A percentile compares a stretch with the other conserved stretches of the same genome.
These are phyloP conservation scores for Isurus oxyrinchus DNA, from an alignment of 2,113 vertebrate species.

Conservation along the genomic window DNA sequence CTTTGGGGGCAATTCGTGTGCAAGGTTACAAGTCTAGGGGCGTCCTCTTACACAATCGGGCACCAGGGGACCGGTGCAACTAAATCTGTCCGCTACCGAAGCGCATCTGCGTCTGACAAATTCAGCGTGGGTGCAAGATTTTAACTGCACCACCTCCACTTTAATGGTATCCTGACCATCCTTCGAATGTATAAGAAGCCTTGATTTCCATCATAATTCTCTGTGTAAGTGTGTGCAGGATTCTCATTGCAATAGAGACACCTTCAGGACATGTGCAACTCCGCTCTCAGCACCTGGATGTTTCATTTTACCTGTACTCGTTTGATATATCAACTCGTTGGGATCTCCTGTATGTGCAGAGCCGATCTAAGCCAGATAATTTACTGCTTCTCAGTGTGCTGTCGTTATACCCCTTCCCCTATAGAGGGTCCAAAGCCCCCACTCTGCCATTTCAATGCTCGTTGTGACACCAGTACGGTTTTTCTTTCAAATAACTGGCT, in stretches of 20 bases:
- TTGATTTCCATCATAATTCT: neutral
- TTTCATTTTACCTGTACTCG: neutral
- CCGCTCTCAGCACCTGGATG: neutral
- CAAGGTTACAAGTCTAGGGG: neutral
- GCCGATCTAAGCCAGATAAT: neutral
- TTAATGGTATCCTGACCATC: neutral
- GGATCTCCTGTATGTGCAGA: neutral
- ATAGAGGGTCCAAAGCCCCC: neutral
- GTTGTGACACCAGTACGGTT: neutral
- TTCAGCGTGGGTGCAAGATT: neutral
- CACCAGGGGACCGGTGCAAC: neutral
- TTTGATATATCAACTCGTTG: neutral
- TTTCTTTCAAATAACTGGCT: neutral
- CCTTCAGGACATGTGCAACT: neutral
- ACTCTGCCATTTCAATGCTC: neutral
- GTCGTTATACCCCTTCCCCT: neutral
- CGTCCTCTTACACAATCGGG: neutral
- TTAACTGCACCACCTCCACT: neutral
- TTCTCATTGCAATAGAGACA: constrained; percentile 27
- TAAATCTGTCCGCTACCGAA: neutral
- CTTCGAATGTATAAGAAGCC: neutral
- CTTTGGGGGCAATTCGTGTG: neutral
- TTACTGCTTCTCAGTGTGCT: constrained; percentile 29
- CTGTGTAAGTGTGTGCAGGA: constrained; percentile 30
- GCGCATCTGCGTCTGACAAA: neutral